Evolutionary conservation across 2,113 vertebrate genomes (phyloP).

Genomic region (Caranx ignobilis): DNA sequence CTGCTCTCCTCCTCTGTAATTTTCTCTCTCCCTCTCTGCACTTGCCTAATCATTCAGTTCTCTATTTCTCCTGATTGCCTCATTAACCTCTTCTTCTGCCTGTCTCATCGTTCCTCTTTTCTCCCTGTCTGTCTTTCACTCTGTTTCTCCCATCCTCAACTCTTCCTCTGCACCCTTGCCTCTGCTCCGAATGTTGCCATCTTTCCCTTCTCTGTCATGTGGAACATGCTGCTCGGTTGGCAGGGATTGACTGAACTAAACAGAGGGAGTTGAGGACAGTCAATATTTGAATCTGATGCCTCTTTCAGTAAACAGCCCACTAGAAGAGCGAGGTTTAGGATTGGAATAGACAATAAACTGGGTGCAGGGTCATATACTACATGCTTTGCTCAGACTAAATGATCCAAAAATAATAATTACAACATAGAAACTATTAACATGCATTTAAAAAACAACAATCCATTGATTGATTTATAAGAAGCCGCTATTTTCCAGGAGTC

Average conservation of each 20-base stretch:
- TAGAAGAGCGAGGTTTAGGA: slow-evolving; percentile 51
- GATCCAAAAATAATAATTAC: slow-evolving; percentile 3
- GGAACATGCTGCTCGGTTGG: slow-evolving; percentile 54
- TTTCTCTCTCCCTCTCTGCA: slow-evolving; percentile 58
- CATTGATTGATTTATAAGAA: slow-evolving; percentile 36
- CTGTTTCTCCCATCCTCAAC: slow-evolving; percentile 11
- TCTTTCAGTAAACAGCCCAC: slow-evolving; percentile 75
- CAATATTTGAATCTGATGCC: slow-evolving; percentile 82
- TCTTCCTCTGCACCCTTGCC: slow-evolving; percentile 10
- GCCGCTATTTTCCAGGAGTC: slow-evolving; percentile 6
- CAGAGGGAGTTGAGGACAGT: slow-evolving; percentile 71
- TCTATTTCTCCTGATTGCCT: slow-evolving; percentile 77
- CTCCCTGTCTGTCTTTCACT: slow-evolving; percentile 31
- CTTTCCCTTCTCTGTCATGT: slow-evolving; percentile 52
- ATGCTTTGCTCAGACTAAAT: background rate
- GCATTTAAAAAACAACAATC: background rate
- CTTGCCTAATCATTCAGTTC: slow-evolving; percentile 74
- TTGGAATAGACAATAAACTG: slow-evolving; percentile 50
- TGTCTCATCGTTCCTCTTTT: slow-evolving; percentile 14
- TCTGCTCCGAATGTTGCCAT: slow-evolving; percentile 33
- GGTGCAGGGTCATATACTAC: background rate
- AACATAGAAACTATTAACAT: background rate
- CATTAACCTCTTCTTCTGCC: slow-evolving; percentile 78
- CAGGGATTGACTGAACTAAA: slow-evolving; percentile 80
- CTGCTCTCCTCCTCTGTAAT: slow-evolving; percentile 76